These are phyloP conservation scores for Branchellion lobata DNA, from an alignment of 2,888 invertebrate species.

Conservation along the genomic window DNA sequence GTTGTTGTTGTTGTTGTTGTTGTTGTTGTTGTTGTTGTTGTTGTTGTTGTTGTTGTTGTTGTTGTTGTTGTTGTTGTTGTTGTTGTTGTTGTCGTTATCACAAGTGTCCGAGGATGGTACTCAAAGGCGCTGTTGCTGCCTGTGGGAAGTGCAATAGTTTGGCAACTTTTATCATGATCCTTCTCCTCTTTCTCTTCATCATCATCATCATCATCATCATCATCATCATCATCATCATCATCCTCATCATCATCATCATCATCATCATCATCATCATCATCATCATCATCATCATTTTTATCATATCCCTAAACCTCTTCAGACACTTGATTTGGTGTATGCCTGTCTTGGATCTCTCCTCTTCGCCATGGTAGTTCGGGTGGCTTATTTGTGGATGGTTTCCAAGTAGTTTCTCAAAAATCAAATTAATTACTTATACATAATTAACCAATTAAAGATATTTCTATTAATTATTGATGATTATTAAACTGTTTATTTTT, in stretches of 20 bases:
- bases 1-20: not conserved
- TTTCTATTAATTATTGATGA: too few relatives aligned
- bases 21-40: not conserved
- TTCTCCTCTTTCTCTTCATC: conserved; percentile 24
- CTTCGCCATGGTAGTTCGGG: conserved; percentile 31
- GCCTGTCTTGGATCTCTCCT: conserved; percentile 35
- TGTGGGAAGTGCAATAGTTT: not conserved
- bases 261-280: conserved; percentile 44
- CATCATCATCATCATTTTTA: conserved; percentile 34
- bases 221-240: conserved; percentile 41
- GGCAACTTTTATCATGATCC: conserved; percentile 2
- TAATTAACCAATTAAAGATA: too few relatives aligned
- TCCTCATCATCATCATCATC: conserved; percentile 42
- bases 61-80: not conserved
- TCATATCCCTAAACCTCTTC: conserved; percentile 1
- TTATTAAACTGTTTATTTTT: too few relatives aligned
- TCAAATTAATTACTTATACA: too few relatives aligned
- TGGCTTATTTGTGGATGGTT: too few relatives aligned
- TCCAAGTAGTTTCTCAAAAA: too few relatives aligned
- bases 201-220: conserved; percentile 46
- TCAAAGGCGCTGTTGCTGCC: not conserved
- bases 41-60: not conserved
- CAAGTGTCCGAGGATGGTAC: not conserved
- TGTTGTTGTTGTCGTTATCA: not conserved
- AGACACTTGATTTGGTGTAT: conserved; percentile 37